Percentiles rank a stretch among this genome's conserved stretches.
Conservation (phyloP, 2,888 invertebrate genomes). For the Hyppa rectilinea region DNA sequence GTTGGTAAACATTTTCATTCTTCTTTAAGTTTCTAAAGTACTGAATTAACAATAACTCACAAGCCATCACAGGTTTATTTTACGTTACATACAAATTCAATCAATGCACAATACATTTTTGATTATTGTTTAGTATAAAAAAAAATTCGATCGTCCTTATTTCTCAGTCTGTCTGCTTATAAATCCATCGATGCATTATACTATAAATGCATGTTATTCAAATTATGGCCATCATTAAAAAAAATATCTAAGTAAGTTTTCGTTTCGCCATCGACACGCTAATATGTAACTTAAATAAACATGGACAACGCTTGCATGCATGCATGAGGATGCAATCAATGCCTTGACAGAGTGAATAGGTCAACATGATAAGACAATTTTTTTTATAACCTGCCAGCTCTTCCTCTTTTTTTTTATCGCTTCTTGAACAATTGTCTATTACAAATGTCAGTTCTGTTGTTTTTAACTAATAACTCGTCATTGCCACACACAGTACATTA, state of each 20-base stretch:
- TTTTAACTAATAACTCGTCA: constrained; percentile 9
- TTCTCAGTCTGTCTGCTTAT: neutral
- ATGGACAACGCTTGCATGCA: too few species aligned
- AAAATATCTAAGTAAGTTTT: too few species aligned
- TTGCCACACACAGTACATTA: neutral
- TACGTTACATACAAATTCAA: neutral
- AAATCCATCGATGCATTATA: neutral
- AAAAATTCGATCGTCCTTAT: neutral
- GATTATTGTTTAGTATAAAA: neutral
- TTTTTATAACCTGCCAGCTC: too few species aligned
- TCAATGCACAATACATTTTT: neutral
- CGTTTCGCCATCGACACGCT: too few species aligned
- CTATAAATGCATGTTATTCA: too few species aligned
- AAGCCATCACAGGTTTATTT: neutral
- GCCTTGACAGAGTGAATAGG: neutral
- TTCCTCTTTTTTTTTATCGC: neutral
- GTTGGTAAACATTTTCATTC: neutral
- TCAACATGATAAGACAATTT: neutral
- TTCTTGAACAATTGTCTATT: neutral
- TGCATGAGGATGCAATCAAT: neutral
- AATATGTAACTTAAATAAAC: too few species aligned
- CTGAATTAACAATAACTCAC: neutral
- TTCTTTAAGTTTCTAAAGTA: neutral
- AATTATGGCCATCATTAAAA: too few species aligned
- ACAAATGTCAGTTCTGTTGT: neutral